Conservation (phyloP, 2,113 vertebrate genomes). For the Solea solea region DNA sequence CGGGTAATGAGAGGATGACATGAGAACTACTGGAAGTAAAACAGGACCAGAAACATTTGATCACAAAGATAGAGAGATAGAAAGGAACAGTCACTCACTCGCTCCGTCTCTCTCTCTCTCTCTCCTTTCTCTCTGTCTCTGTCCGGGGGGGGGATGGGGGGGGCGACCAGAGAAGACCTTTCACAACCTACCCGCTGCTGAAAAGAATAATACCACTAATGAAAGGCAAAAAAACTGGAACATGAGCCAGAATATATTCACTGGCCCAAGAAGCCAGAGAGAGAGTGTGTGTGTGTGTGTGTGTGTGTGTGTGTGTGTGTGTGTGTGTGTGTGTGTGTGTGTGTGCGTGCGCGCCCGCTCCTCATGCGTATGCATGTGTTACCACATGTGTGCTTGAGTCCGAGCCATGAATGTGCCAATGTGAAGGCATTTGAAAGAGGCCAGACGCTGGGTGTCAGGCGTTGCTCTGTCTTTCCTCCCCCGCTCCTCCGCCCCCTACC, state of each 20-base stretch:
- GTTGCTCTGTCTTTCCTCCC: constrained; percentile 66
- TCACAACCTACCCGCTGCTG: constrained; percentile 46
- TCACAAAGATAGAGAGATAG: constrained; percentile 2
- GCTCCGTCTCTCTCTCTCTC: not conserved
- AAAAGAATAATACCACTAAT: constrained; percentile 77
- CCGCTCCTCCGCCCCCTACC: constrained; percentile 9
- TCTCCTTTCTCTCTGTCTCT: not conserved
- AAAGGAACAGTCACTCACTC: constrained; percentile 8
- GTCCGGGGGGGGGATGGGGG: not conserved
- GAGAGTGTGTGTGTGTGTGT: constrained; percentile 10
- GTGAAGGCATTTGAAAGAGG: constrained; percentile 75
- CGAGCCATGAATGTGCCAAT: constrained; percentile 74
- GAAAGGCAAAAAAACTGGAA: constrained; percentile 62
- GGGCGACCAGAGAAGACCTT: constrained; percentile 45
- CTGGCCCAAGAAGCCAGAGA: not conserved
- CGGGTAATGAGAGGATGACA: constrained; percentile 4
- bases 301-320: constrained; percentile 12
- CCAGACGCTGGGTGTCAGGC: constrained; percentile 77
- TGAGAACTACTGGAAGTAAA: not conserved
- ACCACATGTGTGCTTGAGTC: constrained; percentile 57
- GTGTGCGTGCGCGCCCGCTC: not conserved
- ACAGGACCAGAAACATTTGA: constrained; percentile 1
- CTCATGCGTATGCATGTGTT: constrained; percentile 43
- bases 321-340: constrained; percentile 18
- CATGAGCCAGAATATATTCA: constrained; percentile 69